Evolutionary conservation across 2,888 invertebrate species (phyloP).

Genomic region (Drosophila anomalata): DNA sequence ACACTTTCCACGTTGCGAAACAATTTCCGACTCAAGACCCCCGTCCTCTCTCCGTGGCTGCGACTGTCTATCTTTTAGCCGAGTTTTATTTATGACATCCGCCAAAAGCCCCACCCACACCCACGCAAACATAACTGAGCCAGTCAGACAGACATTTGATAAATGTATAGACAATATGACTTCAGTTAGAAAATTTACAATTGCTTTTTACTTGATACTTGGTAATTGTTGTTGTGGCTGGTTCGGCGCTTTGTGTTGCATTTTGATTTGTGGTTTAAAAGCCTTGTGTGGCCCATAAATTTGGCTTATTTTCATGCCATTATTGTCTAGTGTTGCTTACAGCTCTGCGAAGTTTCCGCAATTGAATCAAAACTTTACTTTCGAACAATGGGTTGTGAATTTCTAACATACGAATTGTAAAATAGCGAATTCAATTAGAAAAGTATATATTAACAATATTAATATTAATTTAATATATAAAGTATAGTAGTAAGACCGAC

Average conservation of each 20-base stretch:
- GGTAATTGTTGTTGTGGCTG: conserved; percentile 47
- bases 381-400: conserved; percentile 2
- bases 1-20: conserved; percentile 79
- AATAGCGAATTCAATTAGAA: too few relatives aligned
- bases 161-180: conserved; percentile 73
- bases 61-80: conserved; percentile 72
- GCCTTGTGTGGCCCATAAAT: conserved; percentile 71
- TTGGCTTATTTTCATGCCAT: conserved; percentile 57
- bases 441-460: too few relatives aligned
- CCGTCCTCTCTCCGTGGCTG: conserved; percentile 1
- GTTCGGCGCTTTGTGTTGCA: conserved; percentile 70
- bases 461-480: too few relatives aligned
- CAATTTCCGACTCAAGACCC: conserved; percentile 76
- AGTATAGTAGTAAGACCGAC: too few relatives aligned
- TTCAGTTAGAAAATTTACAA: conserved; percentile 78
- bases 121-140: conserved; percentile 17
- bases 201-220: conserved; percentile 75
- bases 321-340: conserved; percentile 7
- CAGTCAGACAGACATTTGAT: conserved; percentile 51
- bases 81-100: conserved; percentile 78
- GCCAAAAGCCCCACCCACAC: conserved; percentile 49
- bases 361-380: conserved; percentile 33
- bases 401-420: neutral
- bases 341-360: conserved; percentile 25
- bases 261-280: conserved; percentile 75